phyloP scores from a whole-genome alignment of 2,797 vertebrate genomes.

The Cuculus canorus region DNA sequence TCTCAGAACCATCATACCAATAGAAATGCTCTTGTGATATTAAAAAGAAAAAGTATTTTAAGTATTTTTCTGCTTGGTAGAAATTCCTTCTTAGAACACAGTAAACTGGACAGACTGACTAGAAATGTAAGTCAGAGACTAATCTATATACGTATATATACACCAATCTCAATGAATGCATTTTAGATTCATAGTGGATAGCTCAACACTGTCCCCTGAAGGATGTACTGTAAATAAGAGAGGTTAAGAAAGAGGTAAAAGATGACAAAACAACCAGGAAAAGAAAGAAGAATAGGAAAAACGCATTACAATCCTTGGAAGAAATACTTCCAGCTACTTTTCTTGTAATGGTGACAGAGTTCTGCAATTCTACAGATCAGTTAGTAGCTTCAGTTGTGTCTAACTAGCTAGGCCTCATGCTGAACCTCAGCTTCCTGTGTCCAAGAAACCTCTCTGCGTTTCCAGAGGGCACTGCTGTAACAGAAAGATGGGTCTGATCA shows the following conservation, averaged over 20 bases:
- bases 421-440: neutral
- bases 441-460: neutral
- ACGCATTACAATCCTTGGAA: neutral
- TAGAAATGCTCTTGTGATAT: neutral
- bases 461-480: neutral
- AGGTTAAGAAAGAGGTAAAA: neutral
- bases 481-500: neutral
- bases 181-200: constrained; percentile 2
- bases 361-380: neutral
- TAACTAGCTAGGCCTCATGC: neutral
- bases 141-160: neutral
- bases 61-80: neutral
- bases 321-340: neutral
- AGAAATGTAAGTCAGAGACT: neutral
- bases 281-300: neutral
- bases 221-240: neutral
- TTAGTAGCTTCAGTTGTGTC: neutral
- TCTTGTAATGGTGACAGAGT: neutral
- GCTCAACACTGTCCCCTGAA: constrained; percentile 60
- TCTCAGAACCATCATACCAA: neutral
- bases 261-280: neutral
- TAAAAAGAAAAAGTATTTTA: neutral
- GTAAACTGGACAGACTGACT: neutral
- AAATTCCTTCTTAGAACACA: neutral
- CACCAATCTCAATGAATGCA: neutral